A percentile compares a stretch with the other conserved stretches of the same genome.
These are phyloP conservation scores for Epizoanthus ramosus DNA, from an alignment of 92 coral and sea anemone species.

Conservation along the genomic window DNA sequence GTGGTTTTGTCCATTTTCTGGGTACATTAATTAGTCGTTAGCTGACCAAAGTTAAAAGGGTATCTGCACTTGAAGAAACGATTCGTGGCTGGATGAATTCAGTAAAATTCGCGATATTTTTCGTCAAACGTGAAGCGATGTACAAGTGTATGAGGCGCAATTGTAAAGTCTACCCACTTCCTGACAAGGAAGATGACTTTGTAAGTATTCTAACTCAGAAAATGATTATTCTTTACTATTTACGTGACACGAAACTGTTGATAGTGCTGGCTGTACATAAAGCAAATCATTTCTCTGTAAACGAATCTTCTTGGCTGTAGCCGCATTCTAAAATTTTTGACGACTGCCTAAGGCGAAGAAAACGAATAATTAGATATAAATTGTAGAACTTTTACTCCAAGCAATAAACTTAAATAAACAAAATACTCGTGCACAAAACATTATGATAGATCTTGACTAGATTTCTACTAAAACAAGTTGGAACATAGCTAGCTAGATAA, in stretches of 20 bases:
- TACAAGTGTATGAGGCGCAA: background rate
- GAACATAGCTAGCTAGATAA: no score
- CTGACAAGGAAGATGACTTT: background rate
- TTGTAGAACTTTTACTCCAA: no score
- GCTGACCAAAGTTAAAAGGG: background rate
- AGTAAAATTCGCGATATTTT: background rate
- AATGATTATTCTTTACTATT: background rate
- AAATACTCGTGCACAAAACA: no score
- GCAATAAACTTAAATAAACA: no score
- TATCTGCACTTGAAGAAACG: background rate
- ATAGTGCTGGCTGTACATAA: no score
- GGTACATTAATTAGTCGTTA: background rate
- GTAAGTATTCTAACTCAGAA: background rate
- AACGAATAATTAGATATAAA: no score
- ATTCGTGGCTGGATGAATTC: background rate
- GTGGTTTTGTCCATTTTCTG: conserved; percentile 4
- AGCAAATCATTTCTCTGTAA: no score
- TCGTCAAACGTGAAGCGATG: background rate
- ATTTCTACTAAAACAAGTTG: no score
- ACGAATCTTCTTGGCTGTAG: no score
- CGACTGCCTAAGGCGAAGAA: no score
- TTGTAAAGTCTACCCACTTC: conserved; percentile 6
- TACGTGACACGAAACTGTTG: background rate
- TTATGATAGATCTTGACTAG: no score
- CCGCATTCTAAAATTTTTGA: no score